These are phyloP conservation scores for Chloroclystis v-ata DNA, from an alignment of 2,888 invertebrate species.

Conservation along the genomic window DNA sequence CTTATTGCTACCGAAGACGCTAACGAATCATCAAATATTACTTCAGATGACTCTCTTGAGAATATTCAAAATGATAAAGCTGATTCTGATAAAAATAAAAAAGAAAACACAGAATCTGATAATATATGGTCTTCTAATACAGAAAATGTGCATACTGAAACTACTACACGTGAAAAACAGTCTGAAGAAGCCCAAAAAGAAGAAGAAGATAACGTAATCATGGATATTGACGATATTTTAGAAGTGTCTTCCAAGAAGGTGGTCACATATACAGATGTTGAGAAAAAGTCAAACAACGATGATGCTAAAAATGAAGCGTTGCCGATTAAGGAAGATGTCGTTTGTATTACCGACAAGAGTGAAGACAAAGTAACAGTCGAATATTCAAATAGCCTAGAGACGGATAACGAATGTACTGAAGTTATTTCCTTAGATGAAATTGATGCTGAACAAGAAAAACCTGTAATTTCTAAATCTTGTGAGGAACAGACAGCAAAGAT, in stretches of 20 bases:
- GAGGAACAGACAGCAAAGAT: neutral
- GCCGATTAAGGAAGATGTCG: conserved; percentile 3
- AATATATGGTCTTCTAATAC: neutral
- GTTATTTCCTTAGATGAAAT: conserved; percentile 18
- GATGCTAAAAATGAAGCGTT: conserved; percentile 4
- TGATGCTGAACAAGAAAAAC: neutral
- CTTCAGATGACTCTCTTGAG: neutral
- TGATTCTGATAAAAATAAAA: neutral
- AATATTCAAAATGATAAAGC: neutral
- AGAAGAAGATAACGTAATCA: conserved; percentile 3
- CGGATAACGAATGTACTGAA: conserved; percentile 7
- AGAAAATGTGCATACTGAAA: neutral
- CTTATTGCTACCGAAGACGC: neutral
- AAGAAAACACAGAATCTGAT: neutral
- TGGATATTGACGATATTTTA: conserved; percentile 23
- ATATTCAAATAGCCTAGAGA: conserved; percentile 14
- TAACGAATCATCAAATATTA: neutral
- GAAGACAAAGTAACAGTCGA: conserved; percentile 2
- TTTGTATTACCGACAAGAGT: conserved; percentile 13
- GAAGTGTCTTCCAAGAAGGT: neutral
- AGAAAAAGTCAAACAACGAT: conserved; percentile 3
- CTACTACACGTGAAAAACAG: no score
- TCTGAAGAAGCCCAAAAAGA: conserved; percentile 6
- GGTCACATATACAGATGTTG: neutral
- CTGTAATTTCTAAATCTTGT: neutral